These are phyloP conservation scores for Sapajus apella DNA, from an alignment of 2,113 vertebrate genomes.

Conservation along the genomic window DNA sequence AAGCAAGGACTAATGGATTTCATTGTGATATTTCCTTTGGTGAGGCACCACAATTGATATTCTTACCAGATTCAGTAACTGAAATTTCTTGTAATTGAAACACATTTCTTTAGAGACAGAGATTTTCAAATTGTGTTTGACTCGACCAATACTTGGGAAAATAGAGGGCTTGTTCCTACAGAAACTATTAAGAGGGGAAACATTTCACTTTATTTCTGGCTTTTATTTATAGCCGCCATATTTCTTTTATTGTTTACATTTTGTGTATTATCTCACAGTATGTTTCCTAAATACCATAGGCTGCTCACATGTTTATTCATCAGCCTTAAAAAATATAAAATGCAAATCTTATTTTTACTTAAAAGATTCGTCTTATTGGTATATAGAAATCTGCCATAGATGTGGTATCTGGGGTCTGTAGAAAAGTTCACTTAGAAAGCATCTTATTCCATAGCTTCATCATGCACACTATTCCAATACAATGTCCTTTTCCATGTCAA, in stretches of 20 bases:
- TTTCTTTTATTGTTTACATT: not conserved
- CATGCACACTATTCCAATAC: not conserved
- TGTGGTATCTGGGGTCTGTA: not conserved
- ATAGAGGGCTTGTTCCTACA: not conserved
- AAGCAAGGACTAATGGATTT: not conserved
- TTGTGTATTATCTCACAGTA: not conserved
- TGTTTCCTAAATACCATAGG: not conserved
- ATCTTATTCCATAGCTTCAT: not conserved
- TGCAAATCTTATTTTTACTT: not conserved
- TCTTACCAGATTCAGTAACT: not conserved
- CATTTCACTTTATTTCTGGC: not conserved
- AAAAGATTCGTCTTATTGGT: not conserved
- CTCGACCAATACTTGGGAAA: not conserved
- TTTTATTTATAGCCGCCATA: not conserved
- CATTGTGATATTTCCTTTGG: not conserved
- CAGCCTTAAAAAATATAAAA: not conserved
- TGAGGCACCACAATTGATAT: not conserved
- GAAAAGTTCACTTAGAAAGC: not conserved
- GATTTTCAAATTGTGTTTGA: conserved; percentile 26
- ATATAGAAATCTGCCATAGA: not conserved
- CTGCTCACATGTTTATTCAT: not conserved
- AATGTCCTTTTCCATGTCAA: not conserved
- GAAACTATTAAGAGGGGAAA: not conserved
- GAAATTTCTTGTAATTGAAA: not conserved
- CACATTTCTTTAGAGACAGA: not conserved